Evolutionary conservation across 30 jellyfish, hydroid and myxozoan genomes (phyloP).

Genomic region (Cassiopea xamachana): DNA sequence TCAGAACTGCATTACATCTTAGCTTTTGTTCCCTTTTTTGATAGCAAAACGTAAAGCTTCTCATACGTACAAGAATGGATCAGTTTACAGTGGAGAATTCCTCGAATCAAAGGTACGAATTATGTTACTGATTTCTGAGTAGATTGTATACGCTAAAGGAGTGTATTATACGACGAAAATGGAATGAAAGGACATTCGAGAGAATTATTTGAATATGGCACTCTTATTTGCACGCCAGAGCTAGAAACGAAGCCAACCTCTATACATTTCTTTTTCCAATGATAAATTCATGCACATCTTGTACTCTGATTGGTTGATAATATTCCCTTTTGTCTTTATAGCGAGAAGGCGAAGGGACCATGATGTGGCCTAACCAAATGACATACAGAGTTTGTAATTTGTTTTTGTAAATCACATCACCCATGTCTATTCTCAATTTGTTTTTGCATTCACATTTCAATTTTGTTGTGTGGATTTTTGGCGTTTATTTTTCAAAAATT

Average conservation of each 20-base stretch:
- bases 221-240: too few relatives aligned
- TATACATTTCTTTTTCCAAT: too few relatives aligned
- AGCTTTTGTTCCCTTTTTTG: background rate
- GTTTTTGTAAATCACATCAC: background rate
- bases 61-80: slow-evolving; percentile 83
- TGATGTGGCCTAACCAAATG: slow-evolving; percentile 98
- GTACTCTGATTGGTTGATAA: too few relatives aligned
- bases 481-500: background rate
- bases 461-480: background rate
- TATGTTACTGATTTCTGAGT: too few relatives aligned
- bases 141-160: too few relatives aligned
- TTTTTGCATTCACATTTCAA: background rate
- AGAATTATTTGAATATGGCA: too few relatives aligned
- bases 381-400: slow-evolving; percentile 75
- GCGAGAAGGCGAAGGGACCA: slow-evolving; percentile 97
- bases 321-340: background rate
- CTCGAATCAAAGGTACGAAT: slow-evolving; percentile 74
- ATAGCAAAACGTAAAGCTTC: slow-evolving; percentile 75
- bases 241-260: too few relatives aligned
- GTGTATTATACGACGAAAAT: too few relatives aligned
- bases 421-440: too few relatives aligned
- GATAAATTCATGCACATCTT: too few relatives aligned
- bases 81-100: slow-evolving; percentile 85
- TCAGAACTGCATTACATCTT: background rate
- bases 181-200: too few relatives aligned